Evolutionary conservation across 2,113 vertebrate genomes (phyloP).

Genomic region (Colaptes auratus): DNA sequence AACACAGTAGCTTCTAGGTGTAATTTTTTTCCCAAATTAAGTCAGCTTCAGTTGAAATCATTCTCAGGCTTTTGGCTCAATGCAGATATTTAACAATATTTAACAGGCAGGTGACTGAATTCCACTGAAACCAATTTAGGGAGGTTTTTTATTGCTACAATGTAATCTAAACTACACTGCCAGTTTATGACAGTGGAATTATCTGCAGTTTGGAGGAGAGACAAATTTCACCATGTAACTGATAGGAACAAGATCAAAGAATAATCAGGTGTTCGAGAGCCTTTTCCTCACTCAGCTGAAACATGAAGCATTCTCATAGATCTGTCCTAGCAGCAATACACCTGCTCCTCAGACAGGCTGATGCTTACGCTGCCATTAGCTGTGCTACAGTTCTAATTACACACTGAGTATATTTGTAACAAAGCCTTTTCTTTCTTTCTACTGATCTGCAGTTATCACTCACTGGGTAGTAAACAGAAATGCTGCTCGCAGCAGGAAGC

Average conservation of each 20-base stretch:
- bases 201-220: constrained; percentile 17
- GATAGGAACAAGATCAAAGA: constrained; percentile 18
- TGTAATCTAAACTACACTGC: not conserved
- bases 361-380: not conserved
- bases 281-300: not conserved
- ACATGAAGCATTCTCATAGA: not conserved
- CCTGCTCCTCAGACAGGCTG: not conserved
- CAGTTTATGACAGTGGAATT: constrained; percentile 44
- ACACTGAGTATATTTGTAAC: not conserved
- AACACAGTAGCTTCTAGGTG: not conserved
- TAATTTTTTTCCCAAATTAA: not conserved
- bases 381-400: not conserved
- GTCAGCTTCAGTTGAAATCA: not conserved
- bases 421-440: not conserved
- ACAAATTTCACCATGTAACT: not conserved
- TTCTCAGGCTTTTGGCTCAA: not conserved
- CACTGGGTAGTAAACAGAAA: not conserved
- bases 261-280: not conserved
- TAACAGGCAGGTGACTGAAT: constrained; percentile 35
- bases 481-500: not conserved
- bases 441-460: not conserved
- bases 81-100: constrained; percentile 18
- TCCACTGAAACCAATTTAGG: not conserved
- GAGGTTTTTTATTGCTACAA: constrained; percentile 19
- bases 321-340: not conserved